Conservation (phyloP, 2,797 vertebrate genomes). For the Xenentodon cancila region DNA sequence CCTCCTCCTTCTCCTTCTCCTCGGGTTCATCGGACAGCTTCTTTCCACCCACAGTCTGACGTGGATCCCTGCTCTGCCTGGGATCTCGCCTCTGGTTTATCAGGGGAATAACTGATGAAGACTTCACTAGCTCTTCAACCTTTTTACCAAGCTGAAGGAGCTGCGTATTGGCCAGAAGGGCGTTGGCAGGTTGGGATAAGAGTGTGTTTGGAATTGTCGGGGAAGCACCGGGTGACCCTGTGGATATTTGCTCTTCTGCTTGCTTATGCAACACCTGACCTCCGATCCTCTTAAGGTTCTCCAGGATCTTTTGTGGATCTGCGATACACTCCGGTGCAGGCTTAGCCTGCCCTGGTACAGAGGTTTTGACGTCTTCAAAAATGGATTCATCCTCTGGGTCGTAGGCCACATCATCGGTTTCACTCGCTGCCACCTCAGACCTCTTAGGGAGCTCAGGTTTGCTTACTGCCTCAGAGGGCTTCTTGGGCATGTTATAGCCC, state of each 20-base stretch:
- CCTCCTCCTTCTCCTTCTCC: slow-evolving; percentile 63
- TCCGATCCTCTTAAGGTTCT: slow-evolving; percentile 89
- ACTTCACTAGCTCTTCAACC: slow-evolving; percentile 79
- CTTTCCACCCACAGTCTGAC: slow-evolving; percentile 77
- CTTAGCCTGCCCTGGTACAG: slow-evolving; percentile 80
- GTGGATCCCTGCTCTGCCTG: slow-evolving; percentile 91
- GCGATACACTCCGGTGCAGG: slow-evolving; percentile 52
- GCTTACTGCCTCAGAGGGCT: slow-evolving; percentile 65
- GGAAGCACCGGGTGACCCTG: slow-evolving; percentile 76
- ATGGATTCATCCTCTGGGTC: slow-evolving; percentile 98
- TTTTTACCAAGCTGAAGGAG: slow-evolving; percentile 88
- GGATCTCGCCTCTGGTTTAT: slow-evolving; percentile 87
- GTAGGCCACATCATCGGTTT: slow-evolving; percentile 93
- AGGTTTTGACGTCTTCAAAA: slow-evolving; percentile 90
- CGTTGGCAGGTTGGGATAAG: slow-evolving; percentile 86
- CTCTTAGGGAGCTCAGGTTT: slow-evolving; percentile 67
- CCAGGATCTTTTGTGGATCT: slow-evolving; percentile 89
- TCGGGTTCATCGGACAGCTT: slow-evolving; percentile 67
- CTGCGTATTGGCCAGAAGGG: slow-evolving; percentile 82
- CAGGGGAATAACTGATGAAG: slow-evolving; percentile 72
- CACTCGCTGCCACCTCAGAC: slow-evolving; percentile 49
- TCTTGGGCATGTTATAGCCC: slow-evolving; percentile 77
- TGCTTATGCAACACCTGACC: slow-evolving; percentile 88
- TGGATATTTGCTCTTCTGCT: slow-evolving; percentile 84
- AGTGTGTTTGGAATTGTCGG: slow-evolving; percentile 84